A percentile compares a stretch with the other conserved stretches of the same genome.
Conservation (phyloP, 2,113 vertebrate genomes). For the Apodemus speciosus region DNA sequence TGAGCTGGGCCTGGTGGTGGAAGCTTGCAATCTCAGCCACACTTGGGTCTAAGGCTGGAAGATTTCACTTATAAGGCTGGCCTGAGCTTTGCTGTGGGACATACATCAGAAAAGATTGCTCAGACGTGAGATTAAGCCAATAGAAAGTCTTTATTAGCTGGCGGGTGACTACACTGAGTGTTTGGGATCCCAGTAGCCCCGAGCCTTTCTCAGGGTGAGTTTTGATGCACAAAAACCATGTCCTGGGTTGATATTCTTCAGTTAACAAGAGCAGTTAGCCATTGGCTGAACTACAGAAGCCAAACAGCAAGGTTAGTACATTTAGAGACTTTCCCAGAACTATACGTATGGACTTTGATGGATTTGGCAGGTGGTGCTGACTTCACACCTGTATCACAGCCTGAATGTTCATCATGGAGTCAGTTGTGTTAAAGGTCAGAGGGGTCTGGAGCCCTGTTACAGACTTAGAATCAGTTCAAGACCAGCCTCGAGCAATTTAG, state of each 20-base stretch:
- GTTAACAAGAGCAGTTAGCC: not conserved
- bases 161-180: not conserved
- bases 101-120: not conserved
- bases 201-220: not conserved
- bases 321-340: not conserved
- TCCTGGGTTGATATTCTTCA: not conserved
- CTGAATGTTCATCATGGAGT: not conserved
- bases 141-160: not conserved
- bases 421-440: not conserved
- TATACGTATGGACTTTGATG: not conserved
- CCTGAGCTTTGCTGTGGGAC: not conserved
- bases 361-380: not conserved
- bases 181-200: not conserved
- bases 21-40: not conserved
- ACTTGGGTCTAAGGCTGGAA: not conserved
- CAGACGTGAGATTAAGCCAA: not conserved
- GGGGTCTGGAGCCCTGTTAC: not conserved
- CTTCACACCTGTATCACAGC: not conserved
- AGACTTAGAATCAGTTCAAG: not conserved
- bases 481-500: not conserved
- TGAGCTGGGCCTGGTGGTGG: not conserved
- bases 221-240: not conserved
- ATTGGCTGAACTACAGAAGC: not conserved
- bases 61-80: not conserved
- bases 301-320: not conserved